Evolutionary conservation across 2,113 vertebrate species (phyloP), one percentile per base, ranked within the genome.

Genomic region (Ptyas mucosa): DNA sequence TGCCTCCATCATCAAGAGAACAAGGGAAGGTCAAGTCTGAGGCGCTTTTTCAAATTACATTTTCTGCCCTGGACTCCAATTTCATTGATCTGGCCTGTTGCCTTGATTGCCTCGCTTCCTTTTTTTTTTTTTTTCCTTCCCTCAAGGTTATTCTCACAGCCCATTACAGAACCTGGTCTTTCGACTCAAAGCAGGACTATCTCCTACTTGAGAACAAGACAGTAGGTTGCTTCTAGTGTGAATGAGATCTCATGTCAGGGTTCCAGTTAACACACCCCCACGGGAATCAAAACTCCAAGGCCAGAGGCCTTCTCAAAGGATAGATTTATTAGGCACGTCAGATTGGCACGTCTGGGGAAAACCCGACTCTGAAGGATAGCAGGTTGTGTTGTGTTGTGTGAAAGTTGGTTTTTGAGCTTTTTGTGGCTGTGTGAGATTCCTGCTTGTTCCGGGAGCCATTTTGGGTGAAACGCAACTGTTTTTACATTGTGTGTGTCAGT

Each of bases 41-140:
- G 18, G 7, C 0, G 7, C 69, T 39, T 81, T 34, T 20, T 20
- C n/a, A 81, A 81, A 81, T 81, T 81, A 81, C 34, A 39, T 39
- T 81, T 81, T 39, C 7, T 81, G 34, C 69, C n/a, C n/a, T 1
- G 15, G 69, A 81, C 18, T 81, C 69, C 8, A 18, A 39, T 81
- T 81, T 39, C 7, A 81, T 81, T 81, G n/a, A 81, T 81, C 69
- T 81, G 69, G 34, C 69, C 2, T 0, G 3, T 81, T 81, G 34
- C 34, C 15, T 81, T 75, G 64, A 75, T 75, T 34, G 64, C n/a
- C 15, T 34, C 5, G 8, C n/a, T 34, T 34, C 34, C 64, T 75
- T 5, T n/a, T 0, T 3, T 6, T 0, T 3, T 6, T 5, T n/a
- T 1, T 3, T 6, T 0, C n/a, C 43, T 2, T 3, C 29, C 11